Conservation (phyloP, 2,797 vertebrate genomes). For the Poeciliopsis paucimaculata region DNA sequence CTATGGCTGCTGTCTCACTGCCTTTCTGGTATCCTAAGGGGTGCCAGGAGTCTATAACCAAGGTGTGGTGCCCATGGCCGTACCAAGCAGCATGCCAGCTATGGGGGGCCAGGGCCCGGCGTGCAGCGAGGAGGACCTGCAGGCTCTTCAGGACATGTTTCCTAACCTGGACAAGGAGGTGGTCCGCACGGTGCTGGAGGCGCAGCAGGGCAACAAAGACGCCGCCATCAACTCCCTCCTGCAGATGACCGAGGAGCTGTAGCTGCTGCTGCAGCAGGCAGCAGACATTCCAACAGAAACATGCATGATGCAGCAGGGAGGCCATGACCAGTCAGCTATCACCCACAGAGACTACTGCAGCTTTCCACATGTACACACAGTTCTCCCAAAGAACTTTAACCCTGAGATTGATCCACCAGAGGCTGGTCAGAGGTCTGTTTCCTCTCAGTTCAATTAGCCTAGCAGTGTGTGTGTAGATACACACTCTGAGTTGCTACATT, state of each 20-base stretch:
- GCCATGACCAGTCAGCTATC: neutral
- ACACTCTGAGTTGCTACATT: neutral
- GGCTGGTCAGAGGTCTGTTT: neutral
- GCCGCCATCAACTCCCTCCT: slow-evolving; percentile 96
- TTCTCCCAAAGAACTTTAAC: slow-evolving; percentile 6
- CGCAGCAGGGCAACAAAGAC: slow-evolving; percentile 92
- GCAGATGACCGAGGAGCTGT: slow-evolving; percentile 95
- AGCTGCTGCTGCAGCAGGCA: slow-evolving; percentile 54
- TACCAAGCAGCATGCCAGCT: slow-evolving; percentile 79
- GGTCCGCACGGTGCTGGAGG: slow-evolving; percentile 93
- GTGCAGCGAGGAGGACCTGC: slow-evolving; percentile 90
- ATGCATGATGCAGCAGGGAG: slow-evolving; percentile 18
- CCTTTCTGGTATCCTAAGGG: slow-evolving; percentile 71
- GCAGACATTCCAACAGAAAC: slow-evolving; percentile 16
- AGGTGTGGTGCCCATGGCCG: slow-evolving; percentile 88
- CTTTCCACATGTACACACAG: slow-evolving; percentile 4
- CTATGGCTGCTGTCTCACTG: neutral
- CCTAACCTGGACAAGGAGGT: slow-evolving; percentile 95
- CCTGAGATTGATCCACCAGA: neutral
- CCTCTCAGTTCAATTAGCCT: slow-evolving; percentile 5
- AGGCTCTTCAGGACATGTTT: slow-evolving; percentile 96
- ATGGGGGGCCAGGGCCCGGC: slow-evolving; percentile 80
- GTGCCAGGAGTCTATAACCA: slow-evolving; percentile 92
- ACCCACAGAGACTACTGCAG: slow-evolving; percentile 3
- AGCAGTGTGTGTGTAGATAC: neutral